A percentile compares a stretch with the other conserved stretches of the same genome.
These are phyloP conservation scores for Epinephelus moara DNA, from an alignment of 2,113 vertebrate species.

Conservation along the genomic window DNA sequence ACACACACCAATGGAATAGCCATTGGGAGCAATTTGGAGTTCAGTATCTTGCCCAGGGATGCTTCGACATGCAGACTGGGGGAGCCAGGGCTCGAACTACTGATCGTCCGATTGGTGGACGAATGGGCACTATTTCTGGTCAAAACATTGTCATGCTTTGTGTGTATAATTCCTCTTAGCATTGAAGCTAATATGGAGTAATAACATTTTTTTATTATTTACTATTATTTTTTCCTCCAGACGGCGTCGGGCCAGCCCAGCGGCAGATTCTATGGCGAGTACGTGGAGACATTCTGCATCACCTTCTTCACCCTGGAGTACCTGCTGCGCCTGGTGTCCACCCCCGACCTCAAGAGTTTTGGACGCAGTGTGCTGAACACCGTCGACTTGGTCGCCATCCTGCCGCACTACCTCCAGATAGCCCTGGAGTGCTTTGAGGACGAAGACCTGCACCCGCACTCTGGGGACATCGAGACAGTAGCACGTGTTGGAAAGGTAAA, in stretches of 20 bases:
- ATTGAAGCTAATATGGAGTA: too few relatives aligned
- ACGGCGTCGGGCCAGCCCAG: conserved; percentile 68
- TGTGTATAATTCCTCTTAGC: too few relatives aligned
- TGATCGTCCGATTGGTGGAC: too few relatives aligned
- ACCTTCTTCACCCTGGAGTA: conserved; percentile 95
- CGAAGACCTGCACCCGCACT: conserved; percentile 79
- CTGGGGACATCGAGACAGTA: conserved; percentile 90
- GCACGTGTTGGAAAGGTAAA: conserved; percentile 90
- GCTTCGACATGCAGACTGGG: too few relatives aligned
- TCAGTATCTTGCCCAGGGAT: too few relatives aligned
- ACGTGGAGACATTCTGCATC: conserved; percentile 90
- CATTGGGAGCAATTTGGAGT: too few relatives aligned
- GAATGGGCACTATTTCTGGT: too few relatives aligned
- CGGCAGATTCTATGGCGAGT: conserved; percentile 85
- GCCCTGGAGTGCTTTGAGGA: conserved; percentile 88
- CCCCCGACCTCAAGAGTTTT: conserved; percentile 88
- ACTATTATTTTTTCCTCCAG: conserved; percentile 22
- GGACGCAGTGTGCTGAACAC: conserved; percentile 89
- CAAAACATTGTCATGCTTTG: too few relatives aligned
- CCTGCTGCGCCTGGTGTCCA: conserved; percentile 90
- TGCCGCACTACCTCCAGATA: conserved; percentile 94
- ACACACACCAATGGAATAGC: too few relatives aligned
- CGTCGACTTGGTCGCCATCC: conserved; percentile 94
- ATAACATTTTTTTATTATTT: neutral
- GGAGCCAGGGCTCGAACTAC: too few relatives aligned